A percentile compares a stretch with the other conserved stretches of the same genome.
Conservation (phyloP, 2,797 vertebrate species). For the Falco naumanni region DNA sequence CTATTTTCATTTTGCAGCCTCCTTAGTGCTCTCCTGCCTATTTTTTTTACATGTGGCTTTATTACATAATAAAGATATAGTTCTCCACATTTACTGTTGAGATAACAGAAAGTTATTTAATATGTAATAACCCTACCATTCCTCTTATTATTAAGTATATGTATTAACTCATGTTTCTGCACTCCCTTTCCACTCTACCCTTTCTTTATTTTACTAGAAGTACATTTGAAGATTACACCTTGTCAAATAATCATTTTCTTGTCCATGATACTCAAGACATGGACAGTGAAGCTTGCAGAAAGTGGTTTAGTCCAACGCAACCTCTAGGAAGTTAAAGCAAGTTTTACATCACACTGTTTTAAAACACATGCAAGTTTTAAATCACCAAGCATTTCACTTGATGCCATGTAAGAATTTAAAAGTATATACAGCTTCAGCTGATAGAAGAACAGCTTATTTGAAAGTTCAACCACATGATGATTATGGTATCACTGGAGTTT, state of each 20-base stretch:
- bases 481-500: background rate
- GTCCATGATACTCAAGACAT: background rate
- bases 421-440: background rate
- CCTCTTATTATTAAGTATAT: fast-evolving
- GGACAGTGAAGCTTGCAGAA: background rate
- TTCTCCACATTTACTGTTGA: background rate
- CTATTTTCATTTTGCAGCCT: background rate
- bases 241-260: background rate
- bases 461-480: background rate
- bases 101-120: background rate
- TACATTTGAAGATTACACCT: background rate
- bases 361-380: background rate
- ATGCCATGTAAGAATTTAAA: background rate
- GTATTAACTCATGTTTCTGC: background rate
- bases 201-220: background rate
- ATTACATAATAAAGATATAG: background rate
- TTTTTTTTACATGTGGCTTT: background rate
- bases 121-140: background rate
- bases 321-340: background rate
- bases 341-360: background rate
- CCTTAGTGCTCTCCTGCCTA: background rate
- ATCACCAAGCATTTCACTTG: background rate
- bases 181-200: background rate
- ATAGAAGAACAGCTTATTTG: background rate
- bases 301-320: background rate